A percentile compares a stretch with the other conserved stretches of the same genome.
Conservation (phyloP, 2,113 vertebrate genomes). For the Scalopus aquaticus region DNA sequence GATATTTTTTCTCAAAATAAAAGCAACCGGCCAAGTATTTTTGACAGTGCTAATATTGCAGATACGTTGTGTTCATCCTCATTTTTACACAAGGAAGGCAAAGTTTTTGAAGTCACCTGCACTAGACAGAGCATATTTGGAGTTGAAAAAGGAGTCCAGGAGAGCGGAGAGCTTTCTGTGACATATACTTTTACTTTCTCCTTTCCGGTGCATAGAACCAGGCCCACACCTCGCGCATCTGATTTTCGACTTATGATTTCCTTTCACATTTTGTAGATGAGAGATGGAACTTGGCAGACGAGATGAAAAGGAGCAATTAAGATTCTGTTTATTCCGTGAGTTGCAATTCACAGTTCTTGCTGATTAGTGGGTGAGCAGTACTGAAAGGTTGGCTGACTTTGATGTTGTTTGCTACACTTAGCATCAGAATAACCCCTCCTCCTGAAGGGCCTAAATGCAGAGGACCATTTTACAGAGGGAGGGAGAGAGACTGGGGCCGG, state of each 20-base stretch:
- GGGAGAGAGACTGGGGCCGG: no score
- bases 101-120: not conserved
- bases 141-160: not conserved
- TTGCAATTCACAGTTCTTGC: constrained; percentile 35
- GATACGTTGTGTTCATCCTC: not conserved
- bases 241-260: constrained; percentile 35
- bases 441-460: not conserved
- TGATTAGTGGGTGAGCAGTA: constrained; percentile 58
- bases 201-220: not conserved
- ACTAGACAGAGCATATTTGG: not conserved
- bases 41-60: not conserved
- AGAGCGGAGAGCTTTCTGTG: not conserved
- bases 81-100: not conserved
- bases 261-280: constrained; percentile 49
- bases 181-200: not conserved
- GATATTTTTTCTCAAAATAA: not conserved
- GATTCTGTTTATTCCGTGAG: constrained; percentile 53
- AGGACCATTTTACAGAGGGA: not conserved
- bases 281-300: constrained; percentile 27
- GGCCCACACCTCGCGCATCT: not conserved
- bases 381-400: constrained; percentile 59
- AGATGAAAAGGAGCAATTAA: constrained; percentile 57
- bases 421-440: constrained; percentile 20
- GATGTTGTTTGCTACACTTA: constrained; percentile 47
- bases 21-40: not conserved